These are phyloP conservation scores for Crossaster papposus DNA, from an alignment of 53 echinoderm and acorn worm species.

Conservation along the genomic window DNA sequence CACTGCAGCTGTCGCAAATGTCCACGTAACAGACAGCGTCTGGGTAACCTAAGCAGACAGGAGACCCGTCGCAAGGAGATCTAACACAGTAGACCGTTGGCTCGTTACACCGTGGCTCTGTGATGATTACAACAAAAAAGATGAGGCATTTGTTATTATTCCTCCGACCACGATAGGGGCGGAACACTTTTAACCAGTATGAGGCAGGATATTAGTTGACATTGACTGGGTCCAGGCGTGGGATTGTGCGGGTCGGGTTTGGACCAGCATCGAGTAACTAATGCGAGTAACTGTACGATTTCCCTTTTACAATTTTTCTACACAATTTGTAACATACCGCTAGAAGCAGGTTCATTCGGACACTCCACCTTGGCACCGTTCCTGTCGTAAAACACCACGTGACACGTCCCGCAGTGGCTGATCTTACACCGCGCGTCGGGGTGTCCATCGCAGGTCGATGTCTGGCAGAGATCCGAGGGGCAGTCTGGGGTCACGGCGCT, in stretches of 20 bases:
- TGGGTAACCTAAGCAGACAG: conserved; percentile 28
- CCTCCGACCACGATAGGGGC: no score
- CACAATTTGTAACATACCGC: background rate
- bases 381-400: conserved; percentile 54
- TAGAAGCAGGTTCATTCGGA: conserved; percentile 13
- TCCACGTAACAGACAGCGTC: conserved; percentile 48
- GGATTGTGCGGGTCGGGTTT: no score
- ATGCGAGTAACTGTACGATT: background rate
- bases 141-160: no score
- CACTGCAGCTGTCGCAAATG: conserved; percentile 35
- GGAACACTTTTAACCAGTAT: background rate
- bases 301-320: no score
- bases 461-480: conserved; percentile 32
- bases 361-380: conserved; percentile 45
- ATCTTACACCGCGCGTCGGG: conserved; percentile 58
- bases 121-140: background rate
- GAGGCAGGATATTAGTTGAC: no score
- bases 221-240: no score
- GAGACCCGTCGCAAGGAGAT: conserved; percentile 21
- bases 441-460: conserved; percentile 35
- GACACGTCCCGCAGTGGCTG: conserved; percentile 61
- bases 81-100: background rate
- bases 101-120: conserved; percentile 4
- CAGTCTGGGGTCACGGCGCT: conserved; percentile 18
- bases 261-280: no score